These are phyloP conservation scores for Origma solitaria DNA, from an alignment of 2,113 vertebrate genomes.

Conservation along the genomic window DNA sequence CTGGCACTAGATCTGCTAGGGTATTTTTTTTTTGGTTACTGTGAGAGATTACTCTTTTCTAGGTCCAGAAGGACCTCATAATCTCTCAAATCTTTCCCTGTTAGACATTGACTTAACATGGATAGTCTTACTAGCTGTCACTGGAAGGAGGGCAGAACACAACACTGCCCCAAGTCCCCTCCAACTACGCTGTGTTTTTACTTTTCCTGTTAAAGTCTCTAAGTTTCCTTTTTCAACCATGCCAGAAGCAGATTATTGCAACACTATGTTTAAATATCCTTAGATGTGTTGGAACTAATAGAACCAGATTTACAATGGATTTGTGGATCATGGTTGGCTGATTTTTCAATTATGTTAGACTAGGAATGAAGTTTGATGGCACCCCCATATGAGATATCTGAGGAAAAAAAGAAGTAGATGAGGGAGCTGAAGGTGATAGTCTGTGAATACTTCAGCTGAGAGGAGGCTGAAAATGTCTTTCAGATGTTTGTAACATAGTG, in stretches of 20 bases:
- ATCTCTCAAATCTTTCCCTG: not conserved
- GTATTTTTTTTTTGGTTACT: not conserved
- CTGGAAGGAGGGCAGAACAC: not conserved
- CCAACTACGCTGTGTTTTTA: not conserved
- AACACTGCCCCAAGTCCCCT: not conserved
- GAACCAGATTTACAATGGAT: not conserved
- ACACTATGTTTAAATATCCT: not conserved
- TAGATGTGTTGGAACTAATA: not conserved
- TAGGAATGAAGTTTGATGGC: not conserved
- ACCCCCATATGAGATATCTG: not conserved
- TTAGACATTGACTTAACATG: not conserved
- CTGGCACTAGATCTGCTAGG: not conserved
- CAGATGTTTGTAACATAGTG: not conserved
- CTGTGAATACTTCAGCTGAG: not conserved
- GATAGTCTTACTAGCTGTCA: not conserved
- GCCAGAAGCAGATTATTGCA: not conserved
- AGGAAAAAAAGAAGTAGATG: not conserved
- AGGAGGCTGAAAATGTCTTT: not conserved
- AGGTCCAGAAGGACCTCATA: not conserved
- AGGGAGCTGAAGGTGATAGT: not conserved
- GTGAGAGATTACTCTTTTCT: not conserved
- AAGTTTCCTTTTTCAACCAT: not conserved
- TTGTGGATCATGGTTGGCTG: not conserved
- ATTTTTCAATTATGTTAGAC: not conserved
- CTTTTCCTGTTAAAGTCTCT: not conserved